Percentiles rank a stretch among this genome's conserved stretches.
phyloP scores from a whole-genome alignment of 1,140 invertebrate genomes.

The Oppia nitens region DNA sequence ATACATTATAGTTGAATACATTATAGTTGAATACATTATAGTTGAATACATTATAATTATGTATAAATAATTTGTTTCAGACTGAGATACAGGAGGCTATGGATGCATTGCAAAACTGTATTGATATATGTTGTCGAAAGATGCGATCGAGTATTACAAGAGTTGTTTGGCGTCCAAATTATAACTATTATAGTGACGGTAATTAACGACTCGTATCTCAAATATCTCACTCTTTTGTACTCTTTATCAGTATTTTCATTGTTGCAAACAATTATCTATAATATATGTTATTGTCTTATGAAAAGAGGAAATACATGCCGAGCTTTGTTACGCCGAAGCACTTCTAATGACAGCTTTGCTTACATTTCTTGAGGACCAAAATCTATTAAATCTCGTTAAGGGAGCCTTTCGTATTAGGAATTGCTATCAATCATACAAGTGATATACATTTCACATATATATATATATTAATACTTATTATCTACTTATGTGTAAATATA shows the following conservation, averaged over 20 bases:
- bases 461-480: too few relatives aligned
- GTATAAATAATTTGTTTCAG: slow-evolving; percentile 34
- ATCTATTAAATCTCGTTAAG: slow-evolving; percentile 75
- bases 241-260: neutral
- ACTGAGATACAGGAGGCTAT: slow-evolving; percentile 52
- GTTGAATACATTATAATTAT: too few relatives aligned
- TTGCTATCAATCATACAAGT: slow-evolving; percentile 86
- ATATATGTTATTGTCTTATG: neutral
- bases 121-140: slow-evolving; percentile 54
- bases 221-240: neutral
- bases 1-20: too few relatives aligned
- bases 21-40: too few relatives aligned
- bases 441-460: slow-evolving; percentile 33
- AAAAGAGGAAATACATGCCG: slow-evolving; percentile 75
- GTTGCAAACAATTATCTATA: neutral
- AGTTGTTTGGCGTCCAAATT: slow-evolving; percentile 59
- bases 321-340: slow-evolving; percentile 81
- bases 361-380: slow-evolving; percentile 87
- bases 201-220: slow-evolving; percentile 21
- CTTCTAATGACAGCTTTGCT: slow-evolving; percentile 69
- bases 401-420: slow-evolving; percentile 80
- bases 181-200: slow-evolving; percentile 53
- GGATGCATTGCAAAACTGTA: slow-evolving; percentile 49
- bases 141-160: slow-evolving; percentile 54
- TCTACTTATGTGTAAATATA: neutral